Base-by-base conservation (phyloP, 2,797 vertebrate species). In the Gadopsis bispinosus region DNA sequence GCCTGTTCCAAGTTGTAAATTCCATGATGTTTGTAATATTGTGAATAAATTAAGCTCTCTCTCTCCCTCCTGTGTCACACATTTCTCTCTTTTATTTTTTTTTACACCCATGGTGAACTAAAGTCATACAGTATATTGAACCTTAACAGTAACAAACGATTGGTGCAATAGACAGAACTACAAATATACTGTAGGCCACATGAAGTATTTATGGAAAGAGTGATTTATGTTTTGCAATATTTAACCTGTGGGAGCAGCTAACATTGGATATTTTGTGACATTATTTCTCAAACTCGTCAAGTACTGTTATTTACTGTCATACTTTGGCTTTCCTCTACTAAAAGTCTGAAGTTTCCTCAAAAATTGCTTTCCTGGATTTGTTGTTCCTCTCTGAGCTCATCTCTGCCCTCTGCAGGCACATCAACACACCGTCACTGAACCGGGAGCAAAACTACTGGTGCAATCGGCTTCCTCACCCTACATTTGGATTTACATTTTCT, bases 11-110 rank as follows among this genome's bases (percentile, higher is more conserved):
- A 91, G 83, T 91, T 92, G 81, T 84, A 83, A 90, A 89, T 92
- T 87, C 83, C 73, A 79, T 51, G 12, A 71, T 84, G 86, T 93
- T 94, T 93, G 90, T 93, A 83, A 85, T 91, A 90, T 92, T 91
- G 92, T 94, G 90, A 95, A 95, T 95, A 95, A 95, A 95, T 92
- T 81, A 91, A 93, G 87, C 61, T 88, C 79, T 82, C 80, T 80
- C 81, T 87, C 83, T 79, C 65, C 33, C 51, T 65, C 43, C 19
- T 4, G 43, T 70, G 76, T 33, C 5, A 7, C 33, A 19, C 35
- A 31, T 73, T 56, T 78, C 5, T 13, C 5, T 65, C 26, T 55
- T 71, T 37, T 6, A 3, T 5, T 7, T 9, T 14, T 31, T n/a
- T 61, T 16, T 11, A 1, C 5, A 3, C 11, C 3, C 17, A 33